Conservation (phyloP, 2,113 vertebrate genomes). For the Hylia prasina region DNA sequence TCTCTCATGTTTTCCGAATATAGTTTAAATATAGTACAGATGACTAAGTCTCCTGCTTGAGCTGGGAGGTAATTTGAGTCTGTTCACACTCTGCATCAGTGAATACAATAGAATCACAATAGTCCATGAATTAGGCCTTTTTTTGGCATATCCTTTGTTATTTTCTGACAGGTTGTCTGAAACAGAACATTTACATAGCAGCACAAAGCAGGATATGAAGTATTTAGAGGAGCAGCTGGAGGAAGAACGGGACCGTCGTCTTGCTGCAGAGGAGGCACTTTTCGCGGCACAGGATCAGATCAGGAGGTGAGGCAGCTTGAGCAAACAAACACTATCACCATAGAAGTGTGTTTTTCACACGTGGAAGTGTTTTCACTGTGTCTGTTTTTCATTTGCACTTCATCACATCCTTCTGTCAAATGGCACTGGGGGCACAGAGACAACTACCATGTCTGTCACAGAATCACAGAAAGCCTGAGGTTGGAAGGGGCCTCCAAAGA, state of each 20-base stretch:
- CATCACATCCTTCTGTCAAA: background rate
- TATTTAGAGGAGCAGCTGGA: conserved; percentile 82
- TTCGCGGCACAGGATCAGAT: conserved; percentile 65
- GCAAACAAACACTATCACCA: background rate
- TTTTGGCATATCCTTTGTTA: background rate
- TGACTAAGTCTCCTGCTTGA: background rate
- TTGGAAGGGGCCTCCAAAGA: background rate
- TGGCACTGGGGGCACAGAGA: background rate
- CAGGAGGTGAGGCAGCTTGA: conserved; percentile 48
- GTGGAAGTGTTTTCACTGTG: background rate
- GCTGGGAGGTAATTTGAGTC: background rate
- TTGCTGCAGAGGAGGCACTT: conserved; percentile 61
- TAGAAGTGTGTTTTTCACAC: background rate
- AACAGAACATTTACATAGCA: conserved; percentile 70
- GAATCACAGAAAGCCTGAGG: background rate
- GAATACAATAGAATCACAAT: background rate
- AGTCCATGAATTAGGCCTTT: background rate
- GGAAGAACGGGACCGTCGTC: conserved; percentile 78
- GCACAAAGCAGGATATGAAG: conserved; percentile 63
- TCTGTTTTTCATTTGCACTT: background rate
- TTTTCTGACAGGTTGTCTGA: conserved; percentile 77
- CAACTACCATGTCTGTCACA: fast-evolving
- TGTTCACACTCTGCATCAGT: background rate
- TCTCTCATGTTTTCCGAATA: background rate
- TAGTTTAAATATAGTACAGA: background rate